A percentile compares a stretch with the other conserved stretches of the same genome.
These are phyloP conservation scores for Otus sunia DNA, from an alignment of 2,113 vertebrate species.

Conservation along the genomic window DNA sequence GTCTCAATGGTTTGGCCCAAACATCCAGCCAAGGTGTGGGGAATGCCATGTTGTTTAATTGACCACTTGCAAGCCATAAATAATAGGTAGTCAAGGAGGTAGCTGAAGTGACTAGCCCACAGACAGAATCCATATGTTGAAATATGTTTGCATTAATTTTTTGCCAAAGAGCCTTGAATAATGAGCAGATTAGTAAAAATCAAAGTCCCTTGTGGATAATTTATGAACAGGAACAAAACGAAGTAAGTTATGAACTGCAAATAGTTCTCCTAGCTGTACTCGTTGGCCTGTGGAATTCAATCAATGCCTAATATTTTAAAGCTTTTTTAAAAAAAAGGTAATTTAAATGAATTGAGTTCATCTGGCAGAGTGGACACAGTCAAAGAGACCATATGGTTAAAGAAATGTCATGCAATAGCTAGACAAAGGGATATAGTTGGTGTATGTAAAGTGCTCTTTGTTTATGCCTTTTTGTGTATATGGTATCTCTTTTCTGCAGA, in stretches of 20 bases:
- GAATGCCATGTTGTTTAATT: neutral
- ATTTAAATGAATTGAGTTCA: neutral
- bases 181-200: constrained; percentile 52
- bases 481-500: neutral
- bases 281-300: neutral
- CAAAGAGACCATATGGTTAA: neutral
- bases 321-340: neutral
- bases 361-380: neutral
- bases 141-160: constrained; percentile 16
- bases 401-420: neutral
- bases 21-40: neutral
- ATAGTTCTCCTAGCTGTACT: neutral
- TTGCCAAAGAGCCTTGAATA: constrained; percentile 6
- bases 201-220: constrained; percentile 27
- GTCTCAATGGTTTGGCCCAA: neutral
- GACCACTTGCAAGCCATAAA: neutral
- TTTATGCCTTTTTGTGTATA: neutral
- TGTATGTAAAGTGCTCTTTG: neutral
- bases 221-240: constrained; percentile 17
- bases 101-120: neutral
- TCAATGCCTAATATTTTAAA: neutral
- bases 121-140: constrained; percentile 8
- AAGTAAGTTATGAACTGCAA: neutral
- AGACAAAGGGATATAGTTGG: neutral
- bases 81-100: neutral